Conservation (phyloP, 2,888 invertebrate species). For the Lampropteryx suffumata region DNA sequence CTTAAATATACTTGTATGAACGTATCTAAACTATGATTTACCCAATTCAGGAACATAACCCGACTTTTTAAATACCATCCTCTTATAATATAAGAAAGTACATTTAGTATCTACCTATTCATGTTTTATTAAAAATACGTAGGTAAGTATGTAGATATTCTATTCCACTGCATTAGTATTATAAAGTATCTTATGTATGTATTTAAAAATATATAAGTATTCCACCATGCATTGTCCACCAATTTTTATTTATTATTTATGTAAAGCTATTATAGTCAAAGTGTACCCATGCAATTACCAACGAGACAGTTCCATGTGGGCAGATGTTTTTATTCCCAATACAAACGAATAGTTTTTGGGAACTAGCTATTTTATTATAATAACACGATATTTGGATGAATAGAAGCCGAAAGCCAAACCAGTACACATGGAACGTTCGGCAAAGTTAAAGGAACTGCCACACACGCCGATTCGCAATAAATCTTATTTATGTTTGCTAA, state of each 20-base stretch:
- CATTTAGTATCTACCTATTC: too few relatives aligned
- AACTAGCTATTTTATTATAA: background rate
- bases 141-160: too few relatives aligned
- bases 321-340: constrained; percentile 2
- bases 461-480: constrained; percentile 70
- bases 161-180: constrained; percentile 17
- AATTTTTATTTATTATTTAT: too few relatives aligned
- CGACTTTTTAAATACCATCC: too few relatives aligned
- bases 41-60: too few relatives aligned
- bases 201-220: too few relatives aligned
- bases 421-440: constrained; percentile 43
- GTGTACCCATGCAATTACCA: background rate
- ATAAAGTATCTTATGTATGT: constrained; percentile 17
- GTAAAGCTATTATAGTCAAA: background rate
- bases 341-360: constrained; percentile 2
- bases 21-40: too few relatives aligned
- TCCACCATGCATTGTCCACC: too few relatives aligned
- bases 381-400: constrained; percentile 13
- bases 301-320: background rate
- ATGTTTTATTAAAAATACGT: too few relatives aligned
- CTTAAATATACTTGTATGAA: too few relatives aligned
- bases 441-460: constrained; percentile 51
- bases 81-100: too few relatives aligned
- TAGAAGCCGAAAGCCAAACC: constrained; percentile 18
- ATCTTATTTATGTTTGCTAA: constrained; percentile 72